Evolutionary conservation across 2,113 vertebrate genomes (phyloP).

Genomic region (Phyllostomus discolor): DNA sequence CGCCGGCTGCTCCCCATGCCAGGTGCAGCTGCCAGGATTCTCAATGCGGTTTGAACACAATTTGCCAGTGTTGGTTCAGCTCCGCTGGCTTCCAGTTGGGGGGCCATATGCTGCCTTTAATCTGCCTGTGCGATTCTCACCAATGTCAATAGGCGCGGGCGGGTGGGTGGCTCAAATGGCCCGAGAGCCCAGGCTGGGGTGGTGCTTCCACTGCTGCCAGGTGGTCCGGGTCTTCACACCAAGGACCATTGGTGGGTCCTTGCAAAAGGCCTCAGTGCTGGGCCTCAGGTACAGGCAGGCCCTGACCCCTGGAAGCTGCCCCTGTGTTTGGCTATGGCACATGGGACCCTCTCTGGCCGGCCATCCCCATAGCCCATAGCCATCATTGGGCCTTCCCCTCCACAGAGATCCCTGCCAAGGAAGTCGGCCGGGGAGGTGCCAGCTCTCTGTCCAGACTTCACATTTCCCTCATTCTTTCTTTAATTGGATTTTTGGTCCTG

Average conservation of each 20-base stretch:
- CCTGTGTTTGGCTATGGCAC: neutral
- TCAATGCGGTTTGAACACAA: conserved; percentile 73
- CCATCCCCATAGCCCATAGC: conserved; percentile 51
- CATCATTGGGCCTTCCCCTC: conserved; percentile 31
- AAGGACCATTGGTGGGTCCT: neutral
- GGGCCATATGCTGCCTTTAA: conserved; percentile 73
- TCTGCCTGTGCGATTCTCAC: conserved; percentile 43
- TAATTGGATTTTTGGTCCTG: conserved; percentile 78
- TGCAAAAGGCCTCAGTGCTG: neutral
- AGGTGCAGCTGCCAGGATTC: conserved; percentile 47
- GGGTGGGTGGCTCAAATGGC: conserved; percentile 40
- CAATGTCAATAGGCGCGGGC: conserved; percentile 42
- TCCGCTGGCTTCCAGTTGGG: conserved; percentile 60
- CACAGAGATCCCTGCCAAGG: conserved; percentile 54
- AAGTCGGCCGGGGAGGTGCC: conserved; percentile 65
- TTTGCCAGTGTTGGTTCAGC: conserved; percentile 77
- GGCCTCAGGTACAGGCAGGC: neutral
- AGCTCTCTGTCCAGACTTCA: conserved; percentile 59
- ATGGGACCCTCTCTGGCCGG: conserved; percentile 29
- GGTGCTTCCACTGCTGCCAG: neutral
- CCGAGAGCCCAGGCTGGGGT: neutral
- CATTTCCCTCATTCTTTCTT: conserved; percentile 76
- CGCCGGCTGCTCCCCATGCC: conserved; percentile 58
- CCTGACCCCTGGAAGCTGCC: neutral
- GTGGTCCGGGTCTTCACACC: neutral